These are phyloP conservation scores for Tiliacea citrago DNA, from an alignment of 2,888 invertebrate genomes.

Conservation along the genomic window DNA sequence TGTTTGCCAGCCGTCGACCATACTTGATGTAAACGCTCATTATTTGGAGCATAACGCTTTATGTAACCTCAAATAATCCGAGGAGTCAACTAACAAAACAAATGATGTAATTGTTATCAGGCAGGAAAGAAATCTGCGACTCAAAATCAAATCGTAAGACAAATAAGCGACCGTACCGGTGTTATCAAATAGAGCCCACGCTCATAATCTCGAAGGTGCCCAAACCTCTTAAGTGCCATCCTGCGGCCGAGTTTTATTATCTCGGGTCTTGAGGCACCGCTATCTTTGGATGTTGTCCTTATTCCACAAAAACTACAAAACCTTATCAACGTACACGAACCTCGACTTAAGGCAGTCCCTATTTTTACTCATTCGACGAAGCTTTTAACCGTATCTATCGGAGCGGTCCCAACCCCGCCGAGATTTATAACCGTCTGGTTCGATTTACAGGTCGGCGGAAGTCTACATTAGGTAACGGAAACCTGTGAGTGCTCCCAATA, in stretches of 20 bases:
- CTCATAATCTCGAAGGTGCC: slow-evolving; percentile 77
- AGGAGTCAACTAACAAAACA: slow-evolving; percentile 66
- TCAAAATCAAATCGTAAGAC: slow-evolving; percentile 77
- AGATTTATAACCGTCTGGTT: slow-evolving; percentile 87
- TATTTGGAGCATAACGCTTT: slow-evolving; percentile 81
- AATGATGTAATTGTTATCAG: slow-evolving; percentile 69
- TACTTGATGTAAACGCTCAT: slow-evolving; percentile 80
- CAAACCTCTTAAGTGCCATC: slow-evolving; percentile 83
- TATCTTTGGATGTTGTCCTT: slow-evolving; percentile 84
- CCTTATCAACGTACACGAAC: slow-evolving; percentile 89
- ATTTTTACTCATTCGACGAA: slow-evolving; percentile 85
- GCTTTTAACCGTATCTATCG: slow-evolving; percentile 90
- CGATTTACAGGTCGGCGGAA: slow-evolving; percentile 86
- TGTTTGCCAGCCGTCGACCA: slow-evolving; percentile 83
- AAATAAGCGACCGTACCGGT: slow-evolving; percentile 79
- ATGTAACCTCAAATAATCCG: slow-evolving; percentile 81
- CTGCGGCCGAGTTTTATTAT: slow-evolving; percentile 83
- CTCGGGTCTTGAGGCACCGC: slow-evolving; percentile 79
- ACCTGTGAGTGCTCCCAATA: slow-evolving; percentile 79
- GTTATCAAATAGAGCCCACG: slow-evolving; percentile 84
- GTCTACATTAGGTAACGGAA: slow-evolving; percentile 86
- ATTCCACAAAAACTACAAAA: slow-evolving; percentile 87
- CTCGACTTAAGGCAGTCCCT: slow-evolving; percentile 86
- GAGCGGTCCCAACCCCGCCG: slow-evolving; percentile 76
- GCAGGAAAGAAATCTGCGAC: slow-evolving; percentile 70